A percentile compares a stretch with the other conserved stretches of the same genome.
Conservation (phyloP, 2,888 invertebrate genomes). For the Bhutanitis thaidina region DNA sequence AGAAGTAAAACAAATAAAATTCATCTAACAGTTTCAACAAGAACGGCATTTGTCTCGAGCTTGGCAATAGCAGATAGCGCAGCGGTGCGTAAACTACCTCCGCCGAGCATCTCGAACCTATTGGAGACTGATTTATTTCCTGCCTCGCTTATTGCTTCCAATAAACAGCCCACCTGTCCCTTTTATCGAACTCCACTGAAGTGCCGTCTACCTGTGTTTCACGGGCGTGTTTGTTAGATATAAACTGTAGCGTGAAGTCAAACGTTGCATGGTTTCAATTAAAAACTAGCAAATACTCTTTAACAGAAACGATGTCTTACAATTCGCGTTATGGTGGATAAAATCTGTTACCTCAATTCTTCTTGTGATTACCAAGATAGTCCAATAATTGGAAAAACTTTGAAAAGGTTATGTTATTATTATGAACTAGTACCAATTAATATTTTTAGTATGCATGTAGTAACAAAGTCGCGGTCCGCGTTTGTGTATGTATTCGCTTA, state of each 20-base stretch:
- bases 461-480: no score
- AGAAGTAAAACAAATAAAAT: neutral
- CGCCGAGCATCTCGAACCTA: constrained; percentile 15
- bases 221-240: neutral
- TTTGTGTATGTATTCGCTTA: no score
- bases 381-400: no score
- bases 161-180: constrained; percentile 27
- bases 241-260: neutral
- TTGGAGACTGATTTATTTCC: constrained; percentile 29
- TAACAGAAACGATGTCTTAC: no score
- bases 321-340: no score
- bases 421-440: no score
- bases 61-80: neutral
- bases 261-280: no score
- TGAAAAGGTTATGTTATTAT: no score
- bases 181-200: constrained; percentile 12
- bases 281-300: no score
- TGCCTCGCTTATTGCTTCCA: constrained; percentile 28
- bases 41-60: neutral
- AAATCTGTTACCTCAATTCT: no score
- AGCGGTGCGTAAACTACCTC: constrained; percentile 15
- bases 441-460: no score
- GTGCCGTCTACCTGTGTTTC: neutral
- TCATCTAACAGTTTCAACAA: constrained; percentile 4
- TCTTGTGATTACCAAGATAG: no score